These are phyloP conservation scores for Manis pentadactyla DNA, from an alignment of 2,797 vertebrate genomes.

Conservation along the genomic window DNA sequence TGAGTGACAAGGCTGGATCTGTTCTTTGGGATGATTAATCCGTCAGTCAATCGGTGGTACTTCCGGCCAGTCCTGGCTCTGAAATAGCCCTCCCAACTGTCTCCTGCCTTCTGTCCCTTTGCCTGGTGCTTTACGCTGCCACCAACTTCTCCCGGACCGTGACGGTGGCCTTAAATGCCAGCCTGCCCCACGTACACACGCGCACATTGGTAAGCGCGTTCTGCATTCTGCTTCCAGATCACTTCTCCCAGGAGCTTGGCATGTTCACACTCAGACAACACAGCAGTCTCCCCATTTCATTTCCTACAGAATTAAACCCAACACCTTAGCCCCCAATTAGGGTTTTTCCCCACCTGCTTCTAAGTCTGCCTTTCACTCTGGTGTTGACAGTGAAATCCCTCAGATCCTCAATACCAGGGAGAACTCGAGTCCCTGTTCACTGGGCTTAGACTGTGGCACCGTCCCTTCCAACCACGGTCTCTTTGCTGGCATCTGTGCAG, in stretches of 20 bases:
- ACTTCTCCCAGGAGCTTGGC: background rate
- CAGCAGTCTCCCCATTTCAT: background rate
- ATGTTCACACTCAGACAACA: background rate
- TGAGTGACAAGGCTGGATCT: conserved; percentile 72
- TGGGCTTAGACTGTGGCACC: fast-evolving
- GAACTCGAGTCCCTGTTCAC: fast-evolving
- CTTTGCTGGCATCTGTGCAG: no score
- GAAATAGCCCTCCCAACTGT: conserved; percentile 76
- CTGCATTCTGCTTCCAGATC: background rate
- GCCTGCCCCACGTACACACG: no score
- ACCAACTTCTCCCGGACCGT: background rate
- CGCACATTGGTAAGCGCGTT: background rate
- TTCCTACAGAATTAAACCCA: background rate
- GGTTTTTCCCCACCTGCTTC: fast-evolving
- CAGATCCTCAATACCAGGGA: fast-evolving
- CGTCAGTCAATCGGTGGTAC: conserved; percentile 75
- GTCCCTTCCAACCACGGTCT: fast-evolving
- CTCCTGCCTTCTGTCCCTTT: background rate
- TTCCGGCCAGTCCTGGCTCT: conserved; percentile 76
- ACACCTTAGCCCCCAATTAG: fast-evolving
- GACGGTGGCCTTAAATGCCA: background rate
- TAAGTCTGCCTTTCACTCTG: fast-evolving
- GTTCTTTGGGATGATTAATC: conserved; percentile 77
- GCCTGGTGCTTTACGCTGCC: background rate
- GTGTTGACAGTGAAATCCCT: fast-evolving